Evolutionary conservation across 2,113 vertebrate genomes (phyloP), one percentile per base, ranked within the genome.

Genomic region (Lonchura striata): DNA sequence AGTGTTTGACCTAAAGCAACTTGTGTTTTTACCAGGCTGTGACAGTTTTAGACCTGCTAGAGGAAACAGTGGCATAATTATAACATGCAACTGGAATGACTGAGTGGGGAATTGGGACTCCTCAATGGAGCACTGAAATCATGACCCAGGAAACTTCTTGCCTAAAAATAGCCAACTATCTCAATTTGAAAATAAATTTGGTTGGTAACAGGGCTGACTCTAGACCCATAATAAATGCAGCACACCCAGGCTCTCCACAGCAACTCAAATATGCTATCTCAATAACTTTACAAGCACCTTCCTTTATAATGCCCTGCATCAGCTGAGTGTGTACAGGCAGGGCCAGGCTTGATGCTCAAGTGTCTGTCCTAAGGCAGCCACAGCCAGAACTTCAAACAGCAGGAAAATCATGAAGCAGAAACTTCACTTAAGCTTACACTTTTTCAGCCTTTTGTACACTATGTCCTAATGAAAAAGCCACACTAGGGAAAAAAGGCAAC

Each of bases 51-150:
- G 68, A 80, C 33, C 33, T 8, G 0, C 59, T 30, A 42, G 46
- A 80, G 86, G 42, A 83, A 90, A 93, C 71, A 77, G 56, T 60
- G 53, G 66, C 37, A 46, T 88, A 91, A 94, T 79, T 93, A 81
- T 69, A 94, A 70, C 59, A 53, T 11, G 8, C 37, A 92, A 82
- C n/a, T 90, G 57, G 63, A 85, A 79, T 66, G 70, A 89, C 44
- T 56, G 81, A 71, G 28, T 47, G 61, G 85, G 56, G 70, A 84
- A 85, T 17, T 86, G 57, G 57, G 82, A 68, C 57, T 79, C 23
- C 84, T 93, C 94, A 88, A 68, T n/a, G 53, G 42, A 90, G 54
- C 47, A 63, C 1, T 81, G 72, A 94, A 93, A 76, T 90, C 28
- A 75, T 31, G 53, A 52, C 63, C 74, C 86, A 90, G 79, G 85